Conservation (phyloP, 2,888 invertebrate species). For the Rhorus exstirpatorius region DNA sequence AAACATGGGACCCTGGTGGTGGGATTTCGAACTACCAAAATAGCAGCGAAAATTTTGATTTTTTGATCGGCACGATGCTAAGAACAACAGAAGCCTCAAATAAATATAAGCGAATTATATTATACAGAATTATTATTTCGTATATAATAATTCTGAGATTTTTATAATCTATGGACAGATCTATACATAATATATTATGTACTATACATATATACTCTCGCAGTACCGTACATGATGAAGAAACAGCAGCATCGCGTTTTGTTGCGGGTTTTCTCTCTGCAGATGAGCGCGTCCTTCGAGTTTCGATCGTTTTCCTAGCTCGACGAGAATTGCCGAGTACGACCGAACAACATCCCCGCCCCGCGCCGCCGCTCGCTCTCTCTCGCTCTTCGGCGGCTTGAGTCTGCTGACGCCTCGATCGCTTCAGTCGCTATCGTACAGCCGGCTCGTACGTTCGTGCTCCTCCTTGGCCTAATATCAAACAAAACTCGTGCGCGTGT, state of each 20-base stretch:
- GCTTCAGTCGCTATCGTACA: conserved; percentile 70
- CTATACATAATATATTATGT: too few species aligned
- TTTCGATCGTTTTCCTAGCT: conserved; percentile 40
- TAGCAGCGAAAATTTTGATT: too few species aligned
- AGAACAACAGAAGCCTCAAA: too few species aligned
- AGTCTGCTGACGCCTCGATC: conserved; percentile 46
- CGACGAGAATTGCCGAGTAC: conserved; percentile 58
- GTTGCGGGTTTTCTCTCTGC: conserved; percentile 49
- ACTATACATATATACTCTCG: conserved; percentile 2
- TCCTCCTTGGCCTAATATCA: not conserved
- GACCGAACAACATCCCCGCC: conserved; percentile 55
- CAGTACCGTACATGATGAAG: not conserved
- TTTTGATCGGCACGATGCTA: too few species aligned
- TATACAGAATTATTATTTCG: conserved; percentile 15
- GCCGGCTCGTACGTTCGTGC: conserved; percentile 66
- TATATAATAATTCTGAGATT: not conserved
- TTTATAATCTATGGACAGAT: not conserved
- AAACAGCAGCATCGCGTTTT: conserved; percentile 33
- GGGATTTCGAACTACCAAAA: too few species aligned
- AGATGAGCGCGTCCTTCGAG: conserved; percentile 46
- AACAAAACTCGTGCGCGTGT: conserved; percentile 59
- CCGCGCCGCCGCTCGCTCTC: conserved; percentile 22
- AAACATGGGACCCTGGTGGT: not conserved
- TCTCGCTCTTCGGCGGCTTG: conserved; percentile 27
- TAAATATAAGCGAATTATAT: too few species aligned